Conservation (phyloP, 2,888 invertebrate genomes). For the Drosophila formosana region DNA sequence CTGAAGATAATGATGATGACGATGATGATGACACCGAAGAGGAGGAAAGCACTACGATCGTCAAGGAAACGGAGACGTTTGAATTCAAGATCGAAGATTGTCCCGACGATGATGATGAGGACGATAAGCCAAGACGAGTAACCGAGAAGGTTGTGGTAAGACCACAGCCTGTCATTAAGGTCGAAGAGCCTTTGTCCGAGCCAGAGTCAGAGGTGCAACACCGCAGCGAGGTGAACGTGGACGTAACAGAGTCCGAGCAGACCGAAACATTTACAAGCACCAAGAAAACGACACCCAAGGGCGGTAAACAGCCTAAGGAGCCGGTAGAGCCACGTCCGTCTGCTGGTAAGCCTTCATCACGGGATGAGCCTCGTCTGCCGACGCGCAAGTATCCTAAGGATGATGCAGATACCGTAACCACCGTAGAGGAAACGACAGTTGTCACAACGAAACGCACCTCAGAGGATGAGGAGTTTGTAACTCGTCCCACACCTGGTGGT, state of each 20-base stretch:
- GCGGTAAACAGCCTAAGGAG: neutral
- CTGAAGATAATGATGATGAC: constrained; percentile 29
- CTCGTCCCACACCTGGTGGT: neutral
- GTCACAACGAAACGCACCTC: constrained; percentile 1
- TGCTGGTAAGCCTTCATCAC: neutral
- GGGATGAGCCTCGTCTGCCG: neutral
- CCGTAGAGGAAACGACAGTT: neutral
- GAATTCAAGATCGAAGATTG: constrained; percentile 83
- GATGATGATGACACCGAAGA: constrained; percentile 38
- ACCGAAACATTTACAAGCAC: constrained; percentile 22
- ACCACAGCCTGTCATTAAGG: constrained; percentile 62
- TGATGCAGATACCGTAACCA: constrained; percentile 1
- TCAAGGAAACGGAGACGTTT: constrained; percentile 58
- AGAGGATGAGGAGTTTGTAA: neutral
- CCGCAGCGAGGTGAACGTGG: constrained; percentile 40
- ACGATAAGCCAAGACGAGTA: constrained; percentile 47
- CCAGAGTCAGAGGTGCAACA: constrained; percentile 32
- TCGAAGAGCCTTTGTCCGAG: constrained; percentile 54
- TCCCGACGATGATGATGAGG: constrained; percentile 79
- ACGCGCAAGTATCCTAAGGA: constrained; percentile 11
- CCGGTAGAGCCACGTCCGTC: neutral
- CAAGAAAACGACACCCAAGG: constrained; percentile 5
- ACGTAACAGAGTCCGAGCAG: constrained; percentile 45
- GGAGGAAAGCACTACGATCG: constrained; percentile 17
- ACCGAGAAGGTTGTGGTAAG: constrained; percentile 54